These are phyloP conservation scores for Pluvianellus socialis DNA, from an alignment of 2,113 vertebrate genomes.

Conservation along the genomic window DNA sequence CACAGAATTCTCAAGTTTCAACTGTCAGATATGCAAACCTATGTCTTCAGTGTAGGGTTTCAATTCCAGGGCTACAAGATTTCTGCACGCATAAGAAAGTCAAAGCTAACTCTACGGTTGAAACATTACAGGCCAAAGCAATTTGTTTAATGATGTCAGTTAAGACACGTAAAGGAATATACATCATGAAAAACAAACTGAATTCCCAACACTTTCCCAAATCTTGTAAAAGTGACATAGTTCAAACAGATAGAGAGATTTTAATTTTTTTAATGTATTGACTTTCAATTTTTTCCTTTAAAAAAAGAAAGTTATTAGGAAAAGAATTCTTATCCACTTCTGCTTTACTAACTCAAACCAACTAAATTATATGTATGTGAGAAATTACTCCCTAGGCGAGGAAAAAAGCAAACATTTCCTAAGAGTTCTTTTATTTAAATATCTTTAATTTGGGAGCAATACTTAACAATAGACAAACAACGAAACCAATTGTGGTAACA, in stretches of 20 bases:
- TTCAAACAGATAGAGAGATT: background rate
- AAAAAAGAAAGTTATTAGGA: background rate
- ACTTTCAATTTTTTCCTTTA: background rate
- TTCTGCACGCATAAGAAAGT: background rate
- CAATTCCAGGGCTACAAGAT: background rate
- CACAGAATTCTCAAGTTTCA: background rate
- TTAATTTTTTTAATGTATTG: background rate
- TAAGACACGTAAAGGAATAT: background rate
- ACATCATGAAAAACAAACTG: background rate
- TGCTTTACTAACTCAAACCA: background rate
- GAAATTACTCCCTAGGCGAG: background rate
- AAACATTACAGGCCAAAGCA: background rate
- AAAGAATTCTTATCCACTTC: background rate
- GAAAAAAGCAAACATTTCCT: background rate
- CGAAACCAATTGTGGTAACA: background rate
- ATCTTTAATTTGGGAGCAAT: background rate
- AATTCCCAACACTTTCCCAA: background rate
- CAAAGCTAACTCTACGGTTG: background rate
- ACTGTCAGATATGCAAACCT: background rate
- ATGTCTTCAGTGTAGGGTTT: background rate
- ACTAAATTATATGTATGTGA: background rate
- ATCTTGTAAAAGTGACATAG: background rate
- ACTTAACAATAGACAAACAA: background rate
- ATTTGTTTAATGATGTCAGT: background rate
- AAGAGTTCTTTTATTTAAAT: background rate